phyloP scores from a whole-genome alignment of 2,888 invertebrate genomes.

The Ennomos quercinarius region DNA sequence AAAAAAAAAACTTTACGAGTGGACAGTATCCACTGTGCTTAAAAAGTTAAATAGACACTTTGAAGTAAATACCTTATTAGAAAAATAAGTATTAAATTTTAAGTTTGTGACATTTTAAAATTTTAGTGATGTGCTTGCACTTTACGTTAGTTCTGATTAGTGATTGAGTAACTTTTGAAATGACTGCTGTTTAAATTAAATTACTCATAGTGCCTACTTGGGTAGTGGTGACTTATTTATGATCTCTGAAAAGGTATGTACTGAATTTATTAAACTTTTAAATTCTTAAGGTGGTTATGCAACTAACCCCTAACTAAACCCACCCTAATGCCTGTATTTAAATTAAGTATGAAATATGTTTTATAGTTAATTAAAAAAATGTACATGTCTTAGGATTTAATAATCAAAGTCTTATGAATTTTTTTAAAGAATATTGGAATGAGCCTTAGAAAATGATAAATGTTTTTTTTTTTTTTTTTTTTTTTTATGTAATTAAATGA shows the following conservation, averaged over 20 bases:
- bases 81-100: conserved; percentile 14
- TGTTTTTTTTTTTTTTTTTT: too few species aligned
- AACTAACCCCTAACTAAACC: too few species aligned
- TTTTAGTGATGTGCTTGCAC: conserved; percentile 18
- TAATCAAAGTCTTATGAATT: too few species aligned
- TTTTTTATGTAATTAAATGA: too few species aligned
- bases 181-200: conserved; percentile 1
- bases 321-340: too few species aligned
- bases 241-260: conserved; percentile 11
- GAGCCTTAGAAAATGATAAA: too few species aligned
- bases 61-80: not conserved
- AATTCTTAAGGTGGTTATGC: too few species aligned
- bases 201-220: conserved; percentile 3
- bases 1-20: conserved; percentile 29
- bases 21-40: conserved; percentile 9
- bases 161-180: not conserved
- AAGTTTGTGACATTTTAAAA: conserved; percentile 16
- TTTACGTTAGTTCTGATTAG: not conserved
- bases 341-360: too few species aligned
- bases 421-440: too few species aligned
- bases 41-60: conserved; percentile 1
- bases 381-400: too few species aligned
- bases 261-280: not conserved
- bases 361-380: too few species aligned
- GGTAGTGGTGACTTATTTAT: not conserved